Percentiles rank a stretch among this genome's conserved stretches.
Conservation (phyloP, 2,797 vertebrate species). For the Nyctalus aviator region DNA sequence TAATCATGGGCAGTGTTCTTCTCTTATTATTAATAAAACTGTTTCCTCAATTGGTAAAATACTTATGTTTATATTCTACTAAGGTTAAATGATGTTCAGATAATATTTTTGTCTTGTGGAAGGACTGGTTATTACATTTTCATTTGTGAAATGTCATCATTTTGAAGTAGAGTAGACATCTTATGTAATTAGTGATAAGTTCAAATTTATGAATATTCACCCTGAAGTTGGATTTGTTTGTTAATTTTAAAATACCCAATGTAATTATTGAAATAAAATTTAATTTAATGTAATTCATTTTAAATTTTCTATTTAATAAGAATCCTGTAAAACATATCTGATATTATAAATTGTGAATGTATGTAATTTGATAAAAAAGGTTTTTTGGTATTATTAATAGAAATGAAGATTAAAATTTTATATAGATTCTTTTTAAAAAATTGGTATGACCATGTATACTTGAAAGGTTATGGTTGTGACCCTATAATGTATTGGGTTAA, state of each 20-base stretch:
- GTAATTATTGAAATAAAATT: conserved; percentile 48
- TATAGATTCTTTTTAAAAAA: conserved; percentile 32
- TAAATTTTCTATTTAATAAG: conserved; percentile 52
- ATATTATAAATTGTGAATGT: conserved; percentile 25
- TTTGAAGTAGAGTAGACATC: conserved; percentile 42
- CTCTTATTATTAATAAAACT: conserved; percentile 85
- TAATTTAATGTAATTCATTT: conserved; percentile 41
- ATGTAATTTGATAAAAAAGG: not conserved
- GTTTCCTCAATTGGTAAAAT: conserved; percentile 84
- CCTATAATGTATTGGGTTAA: conserved; percentile 1
- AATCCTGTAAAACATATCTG: conserved; percentile 11
- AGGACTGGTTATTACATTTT: conserved; percentile 77
- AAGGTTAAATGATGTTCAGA: conserved; percentile 74
- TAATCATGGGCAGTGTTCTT: conserved; percentile 86
- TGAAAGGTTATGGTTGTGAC: conserved; percentile 40
- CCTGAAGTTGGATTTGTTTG: conserved; percentile 44
- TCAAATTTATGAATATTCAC: conserved; percentile 51
- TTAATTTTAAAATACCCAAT: conserved; percentile 50
- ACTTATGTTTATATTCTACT: conserved; percentile 81
- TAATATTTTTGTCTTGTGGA: conserved; percentile 78
- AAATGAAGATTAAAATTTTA: conserved; percentile 30
- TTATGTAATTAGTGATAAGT: conserved; percentile 35
- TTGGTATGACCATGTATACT: not conserved
- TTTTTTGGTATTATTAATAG: conserved; percentile 22
- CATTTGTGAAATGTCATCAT: conserved; percentile 32